Base-by-base conservation (phyloP, 2,797 vertebrate species). In the Argentina silus region DNA sequence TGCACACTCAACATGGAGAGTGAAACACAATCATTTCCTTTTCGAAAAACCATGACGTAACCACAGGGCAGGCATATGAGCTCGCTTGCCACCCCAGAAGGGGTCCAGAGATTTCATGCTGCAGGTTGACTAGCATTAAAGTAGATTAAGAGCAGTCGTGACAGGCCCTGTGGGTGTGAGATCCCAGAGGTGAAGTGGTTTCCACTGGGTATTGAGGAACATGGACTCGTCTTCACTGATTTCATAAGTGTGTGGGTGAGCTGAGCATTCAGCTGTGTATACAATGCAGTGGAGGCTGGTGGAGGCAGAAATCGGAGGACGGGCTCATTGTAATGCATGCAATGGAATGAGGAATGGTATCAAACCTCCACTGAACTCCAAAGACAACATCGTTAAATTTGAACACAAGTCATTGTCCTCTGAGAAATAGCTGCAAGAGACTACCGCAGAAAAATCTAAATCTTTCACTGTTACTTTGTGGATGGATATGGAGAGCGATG, bases 41-140 rank as follows among this genome's bases (percentile, higher is more conserved):
- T 87, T 84, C 83, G 69, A 88, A 91, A 86, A 70, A 74, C 77
- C 70, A 81, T 90, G 88, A 88, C 84, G 82, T 84, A 87, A 90
- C 80, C 45, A 67, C 77, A 84, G 72, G 73, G 77, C 69, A 72
- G 72, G 6, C 60, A 85, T 75, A 69, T 19, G 36, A 83, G 78
- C 75, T 69, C n/a, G n/a, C 56, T 50, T 65, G 21, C 72, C 76
- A 77, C 75, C 78, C 63, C 67, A 69, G 64, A 79, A 82, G 67
- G 74, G 2, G 53, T 73, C 62, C 60, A 67, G 65, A 82, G 77
- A 83, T 82, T 57, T 64, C 27, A 71, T 81, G 76, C 27, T 36
- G 27, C 27, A 36, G 27, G 73, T 56, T 73, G 48, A 63, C 27
- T 11, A 36, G 61, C 59, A 73, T 75, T 61, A 78, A 42, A 79